Base-by-base conservation (phyloP, 2,888 invertebrate genomes). In the Pammene aurita region DNA sequence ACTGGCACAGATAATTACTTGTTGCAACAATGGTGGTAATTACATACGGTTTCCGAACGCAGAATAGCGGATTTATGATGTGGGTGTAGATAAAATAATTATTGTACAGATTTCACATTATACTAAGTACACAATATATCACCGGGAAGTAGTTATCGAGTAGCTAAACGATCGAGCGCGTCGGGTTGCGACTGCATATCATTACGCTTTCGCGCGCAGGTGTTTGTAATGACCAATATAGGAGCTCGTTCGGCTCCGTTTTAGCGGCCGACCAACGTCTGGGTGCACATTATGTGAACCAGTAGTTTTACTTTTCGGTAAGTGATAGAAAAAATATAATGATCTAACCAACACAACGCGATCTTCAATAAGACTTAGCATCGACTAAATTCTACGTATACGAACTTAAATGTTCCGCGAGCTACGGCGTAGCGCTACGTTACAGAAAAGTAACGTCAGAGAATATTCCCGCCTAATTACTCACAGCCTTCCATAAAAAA, bases 171-270 rank as follows among this genome's bases (percentile, higher is more conserved):
- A 52, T 35, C 35, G 16, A 34, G n/a, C 14, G 35, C 35, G 34
- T 26, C 73, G 75, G 75, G 26, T 26, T 76, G 72, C 74, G 74
- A 73, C 72, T 75, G 76, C 77, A 75, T 77, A 76, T 74, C 75
- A 77, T 80, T 75, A 70, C 74, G 77, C 77, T 75, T 76, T 76
- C 75, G 70, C 74, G 72, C 72, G 58, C 76, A 73, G 80, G 77
- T 82, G 83, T 26, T 67, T 38, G 66, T 78, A 80, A 82, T 76
- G 76, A 77, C 65, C 72, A 73, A 67, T 72, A 72, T 74, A 71
- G 69, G 70, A 72, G 76, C 72, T 76, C 78, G 76, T 77, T 77
- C 71, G 72, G 73, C 72, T 74, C 77, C 77, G 79, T 77, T 77
- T 75, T 70, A 63, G 72, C 67, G 67, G 60, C 42, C 54, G 73